These are phyloP conservation scores for Eupristina koningsbergeri DNA, from an alignment of 1,140 invertebrate genomes.

Conservation along the genomic window DNA sequence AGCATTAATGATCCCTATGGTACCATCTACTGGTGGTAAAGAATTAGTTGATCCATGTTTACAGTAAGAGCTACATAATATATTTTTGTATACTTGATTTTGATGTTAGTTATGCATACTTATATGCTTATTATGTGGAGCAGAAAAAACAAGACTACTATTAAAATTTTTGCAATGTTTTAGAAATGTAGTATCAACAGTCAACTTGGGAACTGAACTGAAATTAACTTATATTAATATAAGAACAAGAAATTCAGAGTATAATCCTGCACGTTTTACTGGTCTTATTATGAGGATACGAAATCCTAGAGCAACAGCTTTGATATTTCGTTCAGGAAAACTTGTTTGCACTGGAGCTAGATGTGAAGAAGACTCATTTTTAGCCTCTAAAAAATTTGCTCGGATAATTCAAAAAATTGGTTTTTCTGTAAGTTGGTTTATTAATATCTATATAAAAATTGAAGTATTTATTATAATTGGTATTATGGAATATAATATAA, in stretches of 20 bases:
- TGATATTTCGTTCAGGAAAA: slow-evolving; percentile 99
- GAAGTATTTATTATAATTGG: not conserved
- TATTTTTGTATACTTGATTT: too few species aligned
- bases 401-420: slow-evolving; percentile 98
- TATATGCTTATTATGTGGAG: not conserved
- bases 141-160: not conserved
- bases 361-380: slow-evolving; percentile 93
- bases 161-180: slow-evolving; percentile 44
- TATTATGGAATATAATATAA: slow-evolving; percentile 29
- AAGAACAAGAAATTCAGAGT: slow-evolving; percentile 98
- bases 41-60: slow-evolving; percentile 66
- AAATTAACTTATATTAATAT: slow-evolving; percentile 94
- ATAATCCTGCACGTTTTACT: slow-evolving; percentile 98
- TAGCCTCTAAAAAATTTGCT: slow-evolving; percentile 97
- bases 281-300: slow-evolving; percentile 98
- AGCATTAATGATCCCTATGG: slow-evolving; percentile 60
- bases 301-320: slow-evolving; percentile 95
- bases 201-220: slow-evolving; percentile 90
- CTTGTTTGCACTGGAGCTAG: slow-evolving; percentile 98
- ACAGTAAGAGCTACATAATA: slow-evolving; percentile 57
- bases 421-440: slow-evolving; percentile 82
- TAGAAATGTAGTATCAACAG: slow-evolving; percentile 96
- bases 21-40: slow-evolving; percentile 59
- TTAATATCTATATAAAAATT: not conserved
- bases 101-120: not conserved